Percentiles rank a stretch among this genome's conserved stretches.
Conservation (phyloP, 1,140 invertebrate species). For the Drosophila varians region DNA sequence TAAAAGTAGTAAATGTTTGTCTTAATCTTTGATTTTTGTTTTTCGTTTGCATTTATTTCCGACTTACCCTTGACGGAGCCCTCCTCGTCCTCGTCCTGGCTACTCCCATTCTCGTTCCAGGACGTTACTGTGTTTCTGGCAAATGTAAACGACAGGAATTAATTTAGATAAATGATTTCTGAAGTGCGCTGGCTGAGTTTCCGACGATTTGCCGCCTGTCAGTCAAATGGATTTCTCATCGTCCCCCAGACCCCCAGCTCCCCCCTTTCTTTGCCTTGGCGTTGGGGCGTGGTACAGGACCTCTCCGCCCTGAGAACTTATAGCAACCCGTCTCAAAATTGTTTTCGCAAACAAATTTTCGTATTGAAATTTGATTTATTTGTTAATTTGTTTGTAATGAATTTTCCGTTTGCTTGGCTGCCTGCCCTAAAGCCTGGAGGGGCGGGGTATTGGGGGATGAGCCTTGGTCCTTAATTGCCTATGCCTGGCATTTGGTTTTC, state of each 20-base stretch:
- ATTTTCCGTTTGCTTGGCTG: slow-evolving; percentile 79
- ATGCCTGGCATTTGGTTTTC: slow-evolving; percentile 68
- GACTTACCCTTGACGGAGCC: slow-evolving; percentile 15
- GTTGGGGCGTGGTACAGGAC: slow-evolving; percentile 64
- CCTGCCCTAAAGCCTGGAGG: slow-evolving; percentile 32
- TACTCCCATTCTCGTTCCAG: background rate
- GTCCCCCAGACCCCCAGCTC: background rate
- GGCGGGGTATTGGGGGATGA: background rate
- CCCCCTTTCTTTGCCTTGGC: slow-evolving; percentile 35
- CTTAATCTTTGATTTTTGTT: slow-evolving; percentile 84
- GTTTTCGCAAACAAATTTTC: slow-evolving; percentile 82
- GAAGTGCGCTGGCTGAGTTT: slow-evolving; percentile 63
- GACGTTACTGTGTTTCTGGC: slow-evolving; percentile 43
- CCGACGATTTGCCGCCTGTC: slow-evolving; percentile 77
- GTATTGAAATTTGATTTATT: slow-evolving; percentile 84
- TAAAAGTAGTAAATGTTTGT: slow-evolving; percentile 79
- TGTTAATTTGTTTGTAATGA: slow-evolving; percentile 84
- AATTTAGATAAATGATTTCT: slow-evolving; percentile 84
- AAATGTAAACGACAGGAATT: slow-evolving; percentile 84
- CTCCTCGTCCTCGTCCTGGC: too few relatives aligned
- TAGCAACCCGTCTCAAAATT: slow-evolving; percentile 68
- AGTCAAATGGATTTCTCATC: slow-evolving; percentile 51
- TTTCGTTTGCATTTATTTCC: slow-evolving; percentile 28
- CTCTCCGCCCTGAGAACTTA: background rate
- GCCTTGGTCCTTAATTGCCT: slow-evolving; percentile 62